Evolutionary conservation across 1,140 invertebrate genomes (phyloP).

Genomic region (Triops cancriformis): DNA sequence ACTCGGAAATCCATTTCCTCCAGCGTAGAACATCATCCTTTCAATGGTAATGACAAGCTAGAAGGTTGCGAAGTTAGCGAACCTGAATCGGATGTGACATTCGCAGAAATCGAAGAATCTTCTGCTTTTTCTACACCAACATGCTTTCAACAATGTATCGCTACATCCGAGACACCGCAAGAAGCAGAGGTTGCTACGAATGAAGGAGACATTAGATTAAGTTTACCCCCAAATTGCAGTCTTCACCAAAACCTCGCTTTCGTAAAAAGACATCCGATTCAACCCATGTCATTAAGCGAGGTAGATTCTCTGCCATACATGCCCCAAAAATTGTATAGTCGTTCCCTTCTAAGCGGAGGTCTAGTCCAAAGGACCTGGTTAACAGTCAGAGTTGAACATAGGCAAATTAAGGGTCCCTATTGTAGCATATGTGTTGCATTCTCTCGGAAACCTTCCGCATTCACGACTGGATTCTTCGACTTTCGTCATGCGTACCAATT

Average conservation of each 20-base stretch:
- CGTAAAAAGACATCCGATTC: not conserved
- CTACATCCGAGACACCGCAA: too few species aligned
- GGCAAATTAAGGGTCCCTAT: not conserved
- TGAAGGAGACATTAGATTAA: not conserved
- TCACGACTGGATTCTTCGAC: not conserved
- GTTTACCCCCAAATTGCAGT: not conserved
- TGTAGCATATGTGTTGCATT: not conserved
- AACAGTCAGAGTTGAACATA: not conserved
- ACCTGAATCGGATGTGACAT: too few species aligned
- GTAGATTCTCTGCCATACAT: not conserved
- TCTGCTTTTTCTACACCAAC: too few species aligned
- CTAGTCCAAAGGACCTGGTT: not conserved
- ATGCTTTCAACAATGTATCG: too few species aligned
- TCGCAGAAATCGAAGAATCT: too few species aligned
- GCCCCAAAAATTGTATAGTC: not conserved
- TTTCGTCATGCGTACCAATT: not conserved
- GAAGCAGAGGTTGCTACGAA: too few species aligned
- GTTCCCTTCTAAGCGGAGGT: not conserved
- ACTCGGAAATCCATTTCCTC: too few species aligned
- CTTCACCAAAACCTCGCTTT: not conserved
- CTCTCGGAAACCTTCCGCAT: not conserved
- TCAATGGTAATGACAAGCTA: too few species aligned
- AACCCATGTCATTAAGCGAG: not conserved
- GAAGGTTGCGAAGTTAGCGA: too few species aligned
- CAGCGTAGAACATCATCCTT: too few species aligned